Percentiles rank a stretch among this genome's conserved stretches.
These are phyloP conservation scores for Trichopoda pennipes DNA, from an alignment of 2,888 invertebrate species.

Conservation along the genomic window DNA sequence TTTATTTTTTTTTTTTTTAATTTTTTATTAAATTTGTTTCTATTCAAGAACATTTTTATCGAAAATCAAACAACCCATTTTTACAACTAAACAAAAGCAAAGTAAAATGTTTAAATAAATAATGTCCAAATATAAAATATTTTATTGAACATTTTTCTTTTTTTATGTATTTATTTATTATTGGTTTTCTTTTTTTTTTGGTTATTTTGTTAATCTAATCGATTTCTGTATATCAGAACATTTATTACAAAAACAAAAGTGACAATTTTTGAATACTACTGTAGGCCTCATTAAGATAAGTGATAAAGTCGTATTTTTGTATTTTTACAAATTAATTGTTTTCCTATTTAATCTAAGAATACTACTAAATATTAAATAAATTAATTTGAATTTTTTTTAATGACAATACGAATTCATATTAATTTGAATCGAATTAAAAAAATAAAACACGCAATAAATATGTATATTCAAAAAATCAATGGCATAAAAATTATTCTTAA, in stretches of 20 bases:
- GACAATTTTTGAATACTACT: too few relatives aligned
- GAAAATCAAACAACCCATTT: slow-evolving; percentile 36
- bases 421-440: slow-evolving; percentile 6
- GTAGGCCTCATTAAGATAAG: too few relatives aligned
- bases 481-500: slow-evolving; percentile 24
- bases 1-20: slow-evolving; percentile 26
- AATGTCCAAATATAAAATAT: too few relatives aligned
- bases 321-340: slow-evolving; percentile 32
- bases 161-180: slow-evolving; percentile 12
- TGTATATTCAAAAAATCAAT: slow-evolving; percentile 17
- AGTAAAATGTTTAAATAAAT: too few relatives aligned
- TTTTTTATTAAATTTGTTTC: slow-evolving; percentile 53
- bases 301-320: not conserved
- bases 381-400: slow-evolving; percentile 2
- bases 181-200: too few relatives aligned
- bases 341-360: slow-evolving; percentile 4
- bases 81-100: not conserved
- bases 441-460: not conserved
- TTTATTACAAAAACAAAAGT: slow-evolving; percentile 22
- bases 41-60: slow-evolving; percentile 62
- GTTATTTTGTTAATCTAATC: slow-evolving; percentile 5
- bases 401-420: slow-evolving; percentile 32
- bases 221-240: slow-evolving; percentile 16
- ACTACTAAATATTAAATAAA: slow-evolving; percentile 6
- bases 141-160: slow-evolving; percentile 1